These are phyloP conservation scores for Apis dorsata DNA, from an alignment of 1,140 invertebrate genomes.

Conservation along the genomic window DNA sequence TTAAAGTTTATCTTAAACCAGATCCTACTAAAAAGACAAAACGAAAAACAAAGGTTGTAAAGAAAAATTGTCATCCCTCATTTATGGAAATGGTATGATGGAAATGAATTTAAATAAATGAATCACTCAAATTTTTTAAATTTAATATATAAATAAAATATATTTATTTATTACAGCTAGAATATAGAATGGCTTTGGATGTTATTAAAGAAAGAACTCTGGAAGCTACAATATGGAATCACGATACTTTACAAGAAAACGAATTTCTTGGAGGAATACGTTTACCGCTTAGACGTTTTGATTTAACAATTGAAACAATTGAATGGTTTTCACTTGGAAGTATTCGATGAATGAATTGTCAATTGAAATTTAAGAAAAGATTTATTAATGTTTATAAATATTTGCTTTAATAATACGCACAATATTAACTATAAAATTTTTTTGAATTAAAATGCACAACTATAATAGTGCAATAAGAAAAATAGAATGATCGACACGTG, in stretches of 20 bases:
- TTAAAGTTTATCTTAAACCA: constrained; percentile 95
- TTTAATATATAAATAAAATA: neutral
- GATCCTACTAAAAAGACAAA: constrained; percentile 95
- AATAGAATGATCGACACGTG: neutral
- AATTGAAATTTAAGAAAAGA: constrained; percentile 9
- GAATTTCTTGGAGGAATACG: constrained; percentile 95
- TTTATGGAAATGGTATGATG: constrained; percentile 96
- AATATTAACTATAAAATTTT: constrained; percentile 44
- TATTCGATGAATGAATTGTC: constrained; percentile 73
- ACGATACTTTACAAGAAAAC: constrained; percentile 97
- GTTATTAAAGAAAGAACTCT: constrained; percentile 87
- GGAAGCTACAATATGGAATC: constrained; percentile 97
- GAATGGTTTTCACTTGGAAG: constrained; percentile 89
- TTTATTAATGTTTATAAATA: constrained; percentile 55
- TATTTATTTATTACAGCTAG: constrained; percentile 83
- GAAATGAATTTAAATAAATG: constrained; percentile 52
- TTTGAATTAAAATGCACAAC: constrained; percentile 6
- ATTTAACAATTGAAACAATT: constrained; percentile 88
- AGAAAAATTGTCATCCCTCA: constrained; percentile 95
- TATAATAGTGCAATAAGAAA: constrained; percentile 18
- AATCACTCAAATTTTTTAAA: neutral
- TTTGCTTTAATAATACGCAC: constrained; percentile 43
- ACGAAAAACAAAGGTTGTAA: constrained; percentile 96
- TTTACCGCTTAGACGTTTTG: constrained; percentile 86
- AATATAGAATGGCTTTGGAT: constrained; percentile 92